A percentile compares a stretch with the other conserved stretches of the same genome.
phyloP scores from a whole-genome alignment of 2,113 vertebrate genomes.

The Theristicus caerulescens region DNA sequence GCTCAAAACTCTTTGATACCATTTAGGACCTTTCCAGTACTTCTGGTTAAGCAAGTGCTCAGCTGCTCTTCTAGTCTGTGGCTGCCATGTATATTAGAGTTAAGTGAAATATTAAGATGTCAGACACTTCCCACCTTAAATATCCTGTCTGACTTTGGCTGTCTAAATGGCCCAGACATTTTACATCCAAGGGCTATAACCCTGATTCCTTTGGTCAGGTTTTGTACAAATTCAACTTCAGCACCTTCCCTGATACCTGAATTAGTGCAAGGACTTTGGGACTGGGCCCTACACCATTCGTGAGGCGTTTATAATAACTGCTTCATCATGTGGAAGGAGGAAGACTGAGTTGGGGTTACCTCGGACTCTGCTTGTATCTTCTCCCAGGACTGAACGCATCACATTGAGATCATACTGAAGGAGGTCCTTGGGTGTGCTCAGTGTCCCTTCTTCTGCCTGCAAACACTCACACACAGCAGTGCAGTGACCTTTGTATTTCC shows the following conservation, averaged over 20 bases:
- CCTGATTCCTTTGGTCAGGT: not conserved
- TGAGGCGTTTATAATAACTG: not conserved
- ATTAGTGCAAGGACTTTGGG: not conserved
- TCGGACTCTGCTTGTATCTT: not conserved
- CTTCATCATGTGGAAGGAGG: not conserved
- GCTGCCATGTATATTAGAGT: not conserved
- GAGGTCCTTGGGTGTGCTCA: not conserved
- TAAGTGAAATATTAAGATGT: not conserved
- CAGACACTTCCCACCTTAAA: not conserved
- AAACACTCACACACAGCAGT: not conserved
- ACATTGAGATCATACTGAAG: not conserved
- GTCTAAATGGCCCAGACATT: not conserved
- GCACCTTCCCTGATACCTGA: not conserved
- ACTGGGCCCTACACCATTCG: fast-evolving
- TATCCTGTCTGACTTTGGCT: not conserved
- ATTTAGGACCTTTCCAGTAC: slow-evolving; percentile 1
- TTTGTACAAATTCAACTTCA: not conserved
- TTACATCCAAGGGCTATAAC: not conserved
- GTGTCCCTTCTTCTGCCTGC: not conserved
- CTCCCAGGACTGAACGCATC: not conserved
- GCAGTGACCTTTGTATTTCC: slow-evolving; percentile 39
- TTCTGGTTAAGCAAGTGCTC: slow-evolving; percentile 20
- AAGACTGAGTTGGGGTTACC: not conserved
- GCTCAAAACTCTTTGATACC: slow-evolving; percentile 21
- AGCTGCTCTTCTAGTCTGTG: not conserved